phyloP scores from a whole-genome alignment of 2,113 vertebrate species.

The Apaloderma vittatum region DNA sequence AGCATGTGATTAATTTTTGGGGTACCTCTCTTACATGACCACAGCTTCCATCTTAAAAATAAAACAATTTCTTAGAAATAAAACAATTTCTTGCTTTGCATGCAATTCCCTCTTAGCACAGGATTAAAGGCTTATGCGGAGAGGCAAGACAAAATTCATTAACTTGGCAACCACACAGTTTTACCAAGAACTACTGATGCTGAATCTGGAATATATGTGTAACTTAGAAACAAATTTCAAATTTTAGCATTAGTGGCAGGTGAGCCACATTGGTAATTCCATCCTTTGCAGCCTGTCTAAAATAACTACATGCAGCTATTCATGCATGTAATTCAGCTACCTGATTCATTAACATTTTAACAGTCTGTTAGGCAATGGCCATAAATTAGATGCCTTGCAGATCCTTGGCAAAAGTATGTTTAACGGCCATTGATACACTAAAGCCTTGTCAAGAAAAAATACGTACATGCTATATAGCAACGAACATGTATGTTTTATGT shows the following conservation, averaged over 20 bases:
- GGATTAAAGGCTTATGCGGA: not conserved
- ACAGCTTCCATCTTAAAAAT: not conserved
- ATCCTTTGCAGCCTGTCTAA: constrained; percentile 24
- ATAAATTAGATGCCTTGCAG: constrained; percentile 55
- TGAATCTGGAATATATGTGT: not conserved
- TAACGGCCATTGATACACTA: not conserved
- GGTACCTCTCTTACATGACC: not conserved
- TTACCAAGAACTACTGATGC: not conserved
- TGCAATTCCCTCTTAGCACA: not conserved
- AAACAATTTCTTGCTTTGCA: not conserved
- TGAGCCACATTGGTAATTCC: constrained; percentile 22
- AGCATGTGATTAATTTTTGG: not conserved
- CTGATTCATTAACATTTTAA: constrained; percentile 68
- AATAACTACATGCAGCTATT: constrained; percentile 35
- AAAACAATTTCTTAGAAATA: not conserved
- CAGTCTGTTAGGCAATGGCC: constrained; percentile 24
- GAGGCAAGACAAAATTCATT: constrained; percentile 14
- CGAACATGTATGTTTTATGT: not conserved
- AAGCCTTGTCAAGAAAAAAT: constrained; percentile 24
- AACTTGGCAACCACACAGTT: not conserved
- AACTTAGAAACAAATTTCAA: constrained; percentile 38
- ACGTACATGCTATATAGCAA: not conserved
- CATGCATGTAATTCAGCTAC: constrained; percentile 65
- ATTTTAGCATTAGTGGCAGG: constrained; percentile 45
- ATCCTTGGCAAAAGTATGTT: constrained; percentile 16